Conservation (phyloP, 1,140 invertebrate species). For the Pteromalus puparum region DNA sequence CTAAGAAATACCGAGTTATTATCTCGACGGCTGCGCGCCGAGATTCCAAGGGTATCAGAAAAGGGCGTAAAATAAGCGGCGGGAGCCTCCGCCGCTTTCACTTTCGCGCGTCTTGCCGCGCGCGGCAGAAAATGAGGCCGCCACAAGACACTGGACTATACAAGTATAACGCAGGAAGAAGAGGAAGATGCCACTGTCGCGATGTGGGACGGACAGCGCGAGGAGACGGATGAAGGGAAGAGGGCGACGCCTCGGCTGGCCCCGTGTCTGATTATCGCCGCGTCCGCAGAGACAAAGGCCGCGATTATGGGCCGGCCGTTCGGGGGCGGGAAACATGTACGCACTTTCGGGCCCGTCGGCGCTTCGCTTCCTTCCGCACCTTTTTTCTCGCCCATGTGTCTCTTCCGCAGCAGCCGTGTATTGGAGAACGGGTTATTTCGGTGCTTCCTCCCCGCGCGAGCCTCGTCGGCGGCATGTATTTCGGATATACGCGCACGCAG, state of each 20-base stretch:
- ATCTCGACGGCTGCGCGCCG: too few relatives aligned
- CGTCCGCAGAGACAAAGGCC: background rate
- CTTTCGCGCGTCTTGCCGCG: background rate
- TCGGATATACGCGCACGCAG: too few relatives aligned
- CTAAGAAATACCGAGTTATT: too few relatives aligned
- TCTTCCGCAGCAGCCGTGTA: too few relatives aligned
- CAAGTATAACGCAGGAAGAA: background rate
- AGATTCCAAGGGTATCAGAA: background rate
- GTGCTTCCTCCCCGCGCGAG: constrained; percentile 31
- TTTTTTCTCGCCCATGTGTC: too few relatives aligned
- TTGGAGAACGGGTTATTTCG: too few relatives aligned
- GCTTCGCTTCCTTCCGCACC: too few relatives aligned
- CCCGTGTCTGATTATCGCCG: background rate
- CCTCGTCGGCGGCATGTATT: too few relatives aligned
- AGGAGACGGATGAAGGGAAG: background rate
- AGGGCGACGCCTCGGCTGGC: background rate
- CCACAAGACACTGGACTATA: background rate
- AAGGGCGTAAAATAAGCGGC: background rate
- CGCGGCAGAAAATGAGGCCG: too few relatives aligned
- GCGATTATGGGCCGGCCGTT: background rate
- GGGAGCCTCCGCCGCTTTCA: background rate
- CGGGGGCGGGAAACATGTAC: too few relatives aligned
- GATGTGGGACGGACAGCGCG: background rate
- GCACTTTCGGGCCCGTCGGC: too few relatives aligned
- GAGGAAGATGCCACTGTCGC: background rate